Evolutionary conservation across 1,140 invertebrate genomes (phyloP).

Genomic region (Thaumatotibia leucotreta): DNA sequence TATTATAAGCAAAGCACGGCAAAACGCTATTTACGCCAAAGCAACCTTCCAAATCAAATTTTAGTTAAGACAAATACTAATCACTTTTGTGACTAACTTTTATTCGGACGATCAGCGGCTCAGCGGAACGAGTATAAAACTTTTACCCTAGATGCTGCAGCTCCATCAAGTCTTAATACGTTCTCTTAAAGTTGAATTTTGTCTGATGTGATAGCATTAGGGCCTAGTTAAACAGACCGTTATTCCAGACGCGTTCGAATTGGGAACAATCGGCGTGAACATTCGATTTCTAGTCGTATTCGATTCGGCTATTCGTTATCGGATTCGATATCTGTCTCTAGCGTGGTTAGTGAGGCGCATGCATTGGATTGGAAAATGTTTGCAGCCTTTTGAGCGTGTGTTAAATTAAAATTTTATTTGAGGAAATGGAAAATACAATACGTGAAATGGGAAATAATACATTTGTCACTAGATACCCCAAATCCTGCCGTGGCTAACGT

Average conservation of each 20-base stretch:
- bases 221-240: not conserved
- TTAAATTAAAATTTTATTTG: too few relatives aligned
- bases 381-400: not conserved
- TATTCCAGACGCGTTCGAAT: slow-evolving; percentile 11
- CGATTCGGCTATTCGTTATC: slow-evolving; percentile 2
- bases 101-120: not conserved
- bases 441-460: too few relatives aligned
- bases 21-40: slow-evolving; percentile 1
- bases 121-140: slow-evolving; percentile 6
- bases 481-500: too few relatives aligned
- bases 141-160: not conserved
- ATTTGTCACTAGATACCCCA: too few relatives aligned
- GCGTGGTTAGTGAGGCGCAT: not conserved
- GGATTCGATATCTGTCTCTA: not conserved
- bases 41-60: slow-evolving; percentile 8
- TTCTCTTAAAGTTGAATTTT: not conserved
- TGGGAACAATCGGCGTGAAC: slow-evolving; percentile 7
- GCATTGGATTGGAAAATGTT: not conserved
- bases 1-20: not conserved
- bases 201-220: not conserved
- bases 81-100: slow-evolving; percentile 12
- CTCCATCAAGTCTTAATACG: not conserved
- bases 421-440: too few relatives aligned
- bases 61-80: slow-evolving; percentile 11
- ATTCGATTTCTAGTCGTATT: slow-evolving; percentile 6